Percentiles rank a stretch among this genome's conserved stretches.
These are phyloP conservation scores for Pseudochirops cupreus DNA, from an alignment of 2,797 vertebrate species.

Conservation along the genomic window DNA sequence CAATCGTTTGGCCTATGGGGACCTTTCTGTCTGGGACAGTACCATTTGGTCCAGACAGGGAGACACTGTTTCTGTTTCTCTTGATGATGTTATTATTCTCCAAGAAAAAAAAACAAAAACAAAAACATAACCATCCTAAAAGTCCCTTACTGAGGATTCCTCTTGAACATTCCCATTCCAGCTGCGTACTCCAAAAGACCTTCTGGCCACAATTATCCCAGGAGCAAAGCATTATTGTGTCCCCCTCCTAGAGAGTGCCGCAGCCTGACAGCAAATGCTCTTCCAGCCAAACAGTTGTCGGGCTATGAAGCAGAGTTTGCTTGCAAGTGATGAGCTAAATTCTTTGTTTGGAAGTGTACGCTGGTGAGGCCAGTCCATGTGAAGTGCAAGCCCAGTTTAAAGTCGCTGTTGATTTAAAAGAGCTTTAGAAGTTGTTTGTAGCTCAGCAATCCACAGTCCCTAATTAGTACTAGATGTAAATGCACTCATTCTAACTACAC, in stretches of 20 bases:
- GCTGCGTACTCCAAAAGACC: constrained; percentile 60
- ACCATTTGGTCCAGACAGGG: constrained; percentile 88
- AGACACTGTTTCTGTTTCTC: constrained; percentile 66
- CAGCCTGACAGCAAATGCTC: background rate
- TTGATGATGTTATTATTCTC: constrained; percentile 61
- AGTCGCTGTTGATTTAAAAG: constrained; percentile 52
- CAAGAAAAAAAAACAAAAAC: background rate
- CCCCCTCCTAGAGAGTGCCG: background rate
- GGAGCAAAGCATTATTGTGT: constrained; percentile 53
- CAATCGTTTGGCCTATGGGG: constrained; percentile 81
- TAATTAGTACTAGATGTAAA: constrained; percentile 68
- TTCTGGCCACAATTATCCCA: constrained; percentile 62
- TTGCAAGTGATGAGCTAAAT: constrained; percentile 57
- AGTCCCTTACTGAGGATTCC: constrained; percentile 14
- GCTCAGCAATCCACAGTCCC: constrained; percentile 8
- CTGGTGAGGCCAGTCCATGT: background rate
- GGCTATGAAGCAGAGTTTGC: constrained; percentile 20
- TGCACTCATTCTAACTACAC: constrained; percentile 23
- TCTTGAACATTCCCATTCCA: constrained; percentile 80
- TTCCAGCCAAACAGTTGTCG: background rate
- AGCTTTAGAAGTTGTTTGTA: background rate
- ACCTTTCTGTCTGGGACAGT: constrained; percentile 86
- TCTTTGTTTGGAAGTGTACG: constrained; percentile 18
- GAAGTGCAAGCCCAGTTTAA: constrained; percentile 36
- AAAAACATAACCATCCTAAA: constrained; percentile 23